phyloP scores from a whole-genome alignment of 2,797 vertebrate genomes.

The Chloroceryle inda region DNA sequence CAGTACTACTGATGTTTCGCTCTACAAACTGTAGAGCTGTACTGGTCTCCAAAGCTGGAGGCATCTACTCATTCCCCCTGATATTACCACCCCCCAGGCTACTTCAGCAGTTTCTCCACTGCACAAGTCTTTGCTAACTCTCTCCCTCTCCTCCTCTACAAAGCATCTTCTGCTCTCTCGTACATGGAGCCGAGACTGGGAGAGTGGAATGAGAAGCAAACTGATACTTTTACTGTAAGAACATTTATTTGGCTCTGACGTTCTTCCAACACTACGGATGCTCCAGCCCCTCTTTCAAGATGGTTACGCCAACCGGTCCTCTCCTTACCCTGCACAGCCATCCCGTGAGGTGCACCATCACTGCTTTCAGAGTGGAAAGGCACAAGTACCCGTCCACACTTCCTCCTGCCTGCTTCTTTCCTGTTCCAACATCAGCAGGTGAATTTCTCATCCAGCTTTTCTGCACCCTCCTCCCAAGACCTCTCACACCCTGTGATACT shows the following conservation, averaged over 20 bases:
- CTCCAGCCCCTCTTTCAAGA: background rate
- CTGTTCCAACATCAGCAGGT: rapidly evolving
- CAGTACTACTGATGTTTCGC: background rate
- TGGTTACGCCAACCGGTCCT: no score
- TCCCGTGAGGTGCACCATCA: rapidly evolving
- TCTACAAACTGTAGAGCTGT: rapidly evolving
- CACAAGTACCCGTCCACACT: background rate
- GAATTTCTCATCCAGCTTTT: background rate
- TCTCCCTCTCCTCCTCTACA: background rate
- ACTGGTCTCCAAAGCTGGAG: background rate
- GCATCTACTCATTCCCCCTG: background rate
- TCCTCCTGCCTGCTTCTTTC: background rate
- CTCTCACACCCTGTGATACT: background rate
- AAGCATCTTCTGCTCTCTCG: background rate
- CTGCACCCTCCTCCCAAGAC: background rate
- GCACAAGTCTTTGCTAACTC: no score
- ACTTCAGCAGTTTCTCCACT: background rate
- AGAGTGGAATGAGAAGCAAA: background rate
- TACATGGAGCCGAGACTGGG: background rate
- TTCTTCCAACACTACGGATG: rapidly evolving
- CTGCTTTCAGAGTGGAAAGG: background rate
- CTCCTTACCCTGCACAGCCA: background rate
- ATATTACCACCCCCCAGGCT: background rate
- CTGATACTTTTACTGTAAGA: background rate
- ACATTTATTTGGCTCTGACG: background rate